A percentile compares a stretch with the other conserved stretches of the same genome.
phyloP scores from a whole-genome alignment of 2,888 invertebrate genomes.

The Shargacucullia verbasci region DNA sequence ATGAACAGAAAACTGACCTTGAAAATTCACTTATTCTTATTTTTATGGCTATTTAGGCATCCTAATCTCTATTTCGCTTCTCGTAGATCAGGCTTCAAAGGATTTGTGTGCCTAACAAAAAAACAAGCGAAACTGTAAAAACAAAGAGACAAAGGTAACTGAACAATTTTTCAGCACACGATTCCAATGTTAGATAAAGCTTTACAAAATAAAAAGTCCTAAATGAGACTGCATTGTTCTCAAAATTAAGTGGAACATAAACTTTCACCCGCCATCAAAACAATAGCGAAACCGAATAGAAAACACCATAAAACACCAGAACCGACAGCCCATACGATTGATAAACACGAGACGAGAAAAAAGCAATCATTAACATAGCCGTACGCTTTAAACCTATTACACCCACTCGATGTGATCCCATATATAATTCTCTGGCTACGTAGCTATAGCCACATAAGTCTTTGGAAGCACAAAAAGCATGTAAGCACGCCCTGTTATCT shows the following conservation, averaged over 20 bases:
- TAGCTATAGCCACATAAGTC: slow-evolving; percentile 38
- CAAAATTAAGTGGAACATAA: slow-evolving; percentile 44
- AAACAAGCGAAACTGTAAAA: too few species aligned
- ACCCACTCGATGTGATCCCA: slow-evolving; percentile 21
- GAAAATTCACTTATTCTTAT: too few species aligned
- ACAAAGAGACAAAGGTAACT: slow-evolving; percentile 30
- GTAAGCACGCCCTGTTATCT: slow-evolving; percentile 64
- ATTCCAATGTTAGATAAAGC: slow-evolving; percentile 27
- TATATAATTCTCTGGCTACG: slow-evolving; percentile 21
- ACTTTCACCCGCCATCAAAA: slow-evolving; percentile 53
- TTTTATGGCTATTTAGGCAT: too few species aligned
- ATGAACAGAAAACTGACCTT: too few species aligned
- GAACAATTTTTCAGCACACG: slow-evolving; percentile 30
- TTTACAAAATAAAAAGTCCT: slow-evolving; percentile 32
- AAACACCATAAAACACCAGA: slow-evolving; percentile 29
- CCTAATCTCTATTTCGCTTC: too few species aligned
- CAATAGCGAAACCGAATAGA: slow-evolving; percentile 53
- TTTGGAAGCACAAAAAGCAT: slow-evolving; percentile 60
- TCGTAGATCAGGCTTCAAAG: too few species aligned
- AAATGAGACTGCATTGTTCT: slow-evolving; percentile 47
- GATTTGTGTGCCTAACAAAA: too few species aligned
- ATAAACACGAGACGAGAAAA: slow-evolving; percentile 29
- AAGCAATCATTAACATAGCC: slow-evolving; percentile 10
- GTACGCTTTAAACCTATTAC: slow-evolving; percentile 21
- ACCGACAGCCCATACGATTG: slow-evolving; percentile 16